Percentiles rank a stretch among this genome's conserved stretches.
Evolutionary conservation across 92 coral and sea anemone genomes (phyloP).

Genomic region (Porites divaricata): DNA sequence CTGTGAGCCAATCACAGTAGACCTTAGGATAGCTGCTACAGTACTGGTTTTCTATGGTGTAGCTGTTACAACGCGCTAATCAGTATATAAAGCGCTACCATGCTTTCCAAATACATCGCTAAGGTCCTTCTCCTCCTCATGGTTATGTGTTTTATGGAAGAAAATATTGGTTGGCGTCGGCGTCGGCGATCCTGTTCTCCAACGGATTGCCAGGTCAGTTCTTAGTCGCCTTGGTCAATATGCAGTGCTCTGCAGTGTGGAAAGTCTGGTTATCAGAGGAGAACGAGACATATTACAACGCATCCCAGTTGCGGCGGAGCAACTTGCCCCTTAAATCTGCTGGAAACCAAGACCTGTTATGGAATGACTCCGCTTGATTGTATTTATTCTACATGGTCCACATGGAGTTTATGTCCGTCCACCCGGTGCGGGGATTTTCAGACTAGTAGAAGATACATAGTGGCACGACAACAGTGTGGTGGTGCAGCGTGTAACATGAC

Average conservation of each 20-base stretch:
- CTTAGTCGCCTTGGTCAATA: neutral
- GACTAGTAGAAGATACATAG: conserved; percentile 2
- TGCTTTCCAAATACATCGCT: no score
- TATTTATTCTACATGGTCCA: neutral
- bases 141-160: no score
- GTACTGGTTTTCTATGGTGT: no score
- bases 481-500: neutral
- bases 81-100: no score
- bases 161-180: neutral
- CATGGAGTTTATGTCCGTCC: neutral
- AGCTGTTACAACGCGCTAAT: no score
- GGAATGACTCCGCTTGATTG: neutral
- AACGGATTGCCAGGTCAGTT: neutral
- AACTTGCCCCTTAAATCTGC: neutral
- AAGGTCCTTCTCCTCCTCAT: no score
- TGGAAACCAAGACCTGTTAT: neutral
- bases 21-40: no score
- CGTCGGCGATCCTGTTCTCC: neutral
- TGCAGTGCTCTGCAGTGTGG: neutral
- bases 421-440: neutral
- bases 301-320: neutral
- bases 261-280: neutral
- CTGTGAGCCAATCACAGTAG: no score
- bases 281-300: neutral
- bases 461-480: neutral